phyloP scores from a whole-genome alignment of 53 echinoderm and acorn worm genomes.

The Arbacia lixula region DNA sequence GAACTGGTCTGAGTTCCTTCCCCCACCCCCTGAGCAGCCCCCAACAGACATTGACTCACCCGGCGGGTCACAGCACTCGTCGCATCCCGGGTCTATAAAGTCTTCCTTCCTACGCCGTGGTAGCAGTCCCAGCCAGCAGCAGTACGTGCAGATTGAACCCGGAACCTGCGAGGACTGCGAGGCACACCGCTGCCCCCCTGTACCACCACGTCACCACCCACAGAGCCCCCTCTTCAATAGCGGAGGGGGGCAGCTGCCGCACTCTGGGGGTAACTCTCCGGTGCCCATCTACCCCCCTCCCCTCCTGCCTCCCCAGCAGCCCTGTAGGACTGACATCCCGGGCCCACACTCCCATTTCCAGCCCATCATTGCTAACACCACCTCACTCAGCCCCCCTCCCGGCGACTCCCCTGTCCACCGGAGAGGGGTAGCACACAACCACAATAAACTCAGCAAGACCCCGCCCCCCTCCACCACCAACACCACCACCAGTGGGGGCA shows the following conservation, averaged over 20 bases:
- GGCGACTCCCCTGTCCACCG: slow-evolving; percentile 40
- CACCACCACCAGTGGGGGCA: slow-evolving; percentile 11
- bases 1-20: slow-evolving; percentile 95
- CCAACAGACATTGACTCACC: slow-evolving; percentile 89
- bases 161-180: slow-evolving; percentile 35
- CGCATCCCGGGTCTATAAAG: slow-evolving; percentile 61
- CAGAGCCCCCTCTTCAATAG: slow-evolving; percentile 53
- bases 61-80: slow-evolving; percentile 57
- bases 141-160: slow-evolving; percentile 48
- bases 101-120: slow-evolving; percentile 50
- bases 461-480: slow-evolving; percentile 18
- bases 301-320: slow-evolving; percentile 4
- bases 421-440: neutral
- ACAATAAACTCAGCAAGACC: slow-evolving; percentile 28
- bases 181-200: slow-evolving; percentile 13
- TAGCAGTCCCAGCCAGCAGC: slow-evolving; percentile 51
- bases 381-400: slow-evolving; percentile 16
- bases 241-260: slow-evolving; percentile 20
- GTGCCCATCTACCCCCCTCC: slow-evolving; percentile 48
- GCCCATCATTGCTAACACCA: slow-evolving; percentile 29
- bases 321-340: slow-evolving; percentile 50
- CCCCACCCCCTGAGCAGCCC: slow-evolving; percentile 94
- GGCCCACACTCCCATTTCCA: slow-evolving; percentile 51
- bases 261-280: slow-evolving; percentile 37
- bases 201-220: slow-evolving; percentile 40